These are phyloP conservation scores for Drosophila oshimai DNA, from an alignment of 1,140 invertebrate species.

Conservation along the genomic window DNA sequence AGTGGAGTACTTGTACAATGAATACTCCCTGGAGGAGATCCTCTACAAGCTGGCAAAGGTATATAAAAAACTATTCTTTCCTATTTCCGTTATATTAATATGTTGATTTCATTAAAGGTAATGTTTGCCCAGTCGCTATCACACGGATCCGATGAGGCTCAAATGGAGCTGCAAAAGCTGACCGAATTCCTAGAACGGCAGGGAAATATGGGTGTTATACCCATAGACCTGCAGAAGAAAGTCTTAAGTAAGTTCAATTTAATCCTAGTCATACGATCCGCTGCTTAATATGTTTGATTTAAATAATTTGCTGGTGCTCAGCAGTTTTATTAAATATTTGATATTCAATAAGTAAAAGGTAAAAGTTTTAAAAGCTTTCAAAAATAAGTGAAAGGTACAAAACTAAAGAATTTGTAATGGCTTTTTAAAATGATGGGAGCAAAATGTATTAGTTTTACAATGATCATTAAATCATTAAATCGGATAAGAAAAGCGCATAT, in stretches of 20 bases:
- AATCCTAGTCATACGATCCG: too few relatives aligned
- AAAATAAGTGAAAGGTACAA: too few relatives aligned
- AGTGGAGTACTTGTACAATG: slow-evolving; percentile 87
- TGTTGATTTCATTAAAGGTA: slow-evolving; percentile 77
- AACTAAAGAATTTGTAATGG: too few relatives aligned
- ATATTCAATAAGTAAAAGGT: too few relatives aligned
- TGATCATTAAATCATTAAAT: too few relatives aligned
- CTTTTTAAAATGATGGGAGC: too few relatives aligned
- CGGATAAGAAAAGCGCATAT: too few relatives aligned
- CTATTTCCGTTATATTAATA: not conserved
- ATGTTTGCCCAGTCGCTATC: slow-evolving; percentile 89
- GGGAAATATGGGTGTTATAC: slow-evolving; percentile 87
- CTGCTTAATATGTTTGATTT: too few relatives aligned
- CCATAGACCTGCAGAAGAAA: slow-evolving; percentile 88
- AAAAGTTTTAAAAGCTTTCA: too few relatives aligned
- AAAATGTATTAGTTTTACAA: too few relatives aligned
- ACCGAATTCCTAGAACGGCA: slow-evolving; percentile 88
- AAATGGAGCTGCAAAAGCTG: slow-evolving; percentile 87
- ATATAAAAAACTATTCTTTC: not conserved
- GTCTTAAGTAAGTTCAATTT: slow-evolving; percentile 85
- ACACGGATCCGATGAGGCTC: slow-evolving; percentile 86
- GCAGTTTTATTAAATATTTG: too few relatives aligned
- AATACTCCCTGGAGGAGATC: slow-evolving; percentile 89
- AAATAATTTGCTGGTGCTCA: too few relatives aligned
- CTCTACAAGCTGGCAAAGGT: slow-evolving; percentile 90